A percentile compares a stretch with the other conserved stretches of the same genome.
Conservation (phyloP, 2,113 vertebrate species). For the Cebus imitator region DNA sequence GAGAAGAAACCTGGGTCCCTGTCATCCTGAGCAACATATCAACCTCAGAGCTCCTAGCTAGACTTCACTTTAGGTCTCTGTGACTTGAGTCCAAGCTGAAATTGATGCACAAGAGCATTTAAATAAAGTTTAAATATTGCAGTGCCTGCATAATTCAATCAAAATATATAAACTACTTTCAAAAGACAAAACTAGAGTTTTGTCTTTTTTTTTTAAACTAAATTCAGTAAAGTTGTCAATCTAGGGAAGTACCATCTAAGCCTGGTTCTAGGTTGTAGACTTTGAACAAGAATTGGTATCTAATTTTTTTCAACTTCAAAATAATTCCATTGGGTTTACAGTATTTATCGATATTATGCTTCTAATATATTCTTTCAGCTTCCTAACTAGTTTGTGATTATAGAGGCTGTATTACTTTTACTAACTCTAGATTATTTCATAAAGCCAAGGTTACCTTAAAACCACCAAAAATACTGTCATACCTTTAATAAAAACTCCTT, state of each 20-base stretch:
- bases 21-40: neutral
- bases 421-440: neutral
- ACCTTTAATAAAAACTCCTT: neutral
- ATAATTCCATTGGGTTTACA: neutral
- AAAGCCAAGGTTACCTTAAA: neutral
- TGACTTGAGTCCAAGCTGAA: neutral
- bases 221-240: neutral
- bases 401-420: neutral
- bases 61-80: conserved; percentile 1
- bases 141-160: neutral
- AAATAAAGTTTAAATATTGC: neutral
- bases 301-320: neutral
- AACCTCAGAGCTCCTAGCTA: neutral
- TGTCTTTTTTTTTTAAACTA: neutral
- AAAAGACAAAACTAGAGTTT: neutral
- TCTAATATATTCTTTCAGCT: neutral
- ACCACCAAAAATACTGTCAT: neutral
- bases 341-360: neutral
- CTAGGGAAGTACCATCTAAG: neutral
- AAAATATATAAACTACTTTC: neutral
- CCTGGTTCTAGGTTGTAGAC: neutral
- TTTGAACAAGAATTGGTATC: neutral
- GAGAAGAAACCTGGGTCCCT: neutral
- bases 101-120: neutral
- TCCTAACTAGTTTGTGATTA: neutral